These are phyloP conservation scores for Paradisaea rubra DNA, from an alignment of 2,113 vertebrate species.

Conservation along the genomic window DNA sequence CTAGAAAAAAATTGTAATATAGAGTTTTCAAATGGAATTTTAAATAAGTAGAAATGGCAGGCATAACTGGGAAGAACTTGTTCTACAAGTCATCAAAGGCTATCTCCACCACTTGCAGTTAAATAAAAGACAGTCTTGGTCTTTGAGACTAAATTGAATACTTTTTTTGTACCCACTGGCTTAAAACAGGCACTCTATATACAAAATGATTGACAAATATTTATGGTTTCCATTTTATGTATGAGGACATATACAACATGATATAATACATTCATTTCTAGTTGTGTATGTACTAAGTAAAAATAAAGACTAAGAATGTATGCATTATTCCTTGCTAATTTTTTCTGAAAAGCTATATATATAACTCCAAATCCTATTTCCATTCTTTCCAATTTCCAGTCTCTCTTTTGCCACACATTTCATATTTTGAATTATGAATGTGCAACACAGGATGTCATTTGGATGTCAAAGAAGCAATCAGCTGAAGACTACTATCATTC, in stretches of 20 bases:
- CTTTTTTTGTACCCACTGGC: neutral
- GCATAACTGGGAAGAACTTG: neutral
- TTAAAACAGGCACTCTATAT: neutral
- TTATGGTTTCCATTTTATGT: neutral
- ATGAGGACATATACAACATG: neutral
- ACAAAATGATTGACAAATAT: neutral
- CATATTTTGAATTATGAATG: neutral
- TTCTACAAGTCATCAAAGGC: neutral
- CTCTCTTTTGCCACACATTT: neutral
- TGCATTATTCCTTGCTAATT: constrained; percentile 7
- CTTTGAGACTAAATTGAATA: neutral
- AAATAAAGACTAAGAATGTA: neutral
- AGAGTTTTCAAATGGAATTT: neutral
- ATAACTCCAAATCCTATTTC: neutral
- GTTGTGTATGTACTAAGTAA: neutral
- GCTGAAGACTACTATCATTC: constrained; percentile 28
- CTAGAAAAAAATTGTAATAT: neutral
- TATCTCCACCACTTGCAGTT: neutral
- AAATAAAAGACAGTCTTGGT: neutral
- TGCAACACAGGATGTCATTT: neutral
- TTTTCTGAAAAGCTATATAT: neutral
- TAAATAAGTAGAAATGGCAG: neutral
- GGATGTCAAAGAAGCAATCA: constrained; percentile 32
- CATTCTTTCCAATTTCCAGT: neutral
- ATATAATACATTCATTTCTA: neutral